Evolutionary conservation across 2,888 invertebrate genomes (phyloP), one percentile per base, ranked within the genome.

Genomic region (Smittia aterrima): DNA sequence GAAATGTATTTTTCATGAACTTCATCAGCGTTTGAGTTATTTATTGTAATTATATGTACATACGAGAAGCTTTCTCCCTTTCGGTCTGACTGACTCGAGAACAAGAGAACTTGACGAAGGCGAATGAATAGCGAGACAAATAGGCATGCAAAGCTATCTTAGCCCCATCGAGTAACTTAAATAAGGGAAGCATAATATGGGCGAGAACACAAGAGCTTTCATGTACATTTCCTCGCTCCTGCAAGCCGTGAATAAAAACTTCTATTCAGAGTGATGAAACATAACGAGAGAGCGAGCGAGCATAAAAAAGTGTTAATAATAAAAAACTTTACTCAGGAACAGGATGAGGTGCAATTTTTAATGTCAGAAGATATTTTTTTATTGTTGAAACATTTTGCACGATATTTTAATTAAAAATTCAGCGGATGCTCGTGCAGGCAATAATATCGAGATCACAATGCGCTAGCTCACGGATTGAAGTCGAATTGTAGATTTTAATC

Each of bases 11-110:
- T 64, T 27, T 64, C 64, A 64, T 64, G 64, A 64, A 64, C 64
- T 64, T 64, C 20, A 64, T 64, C 64, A 16, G 20, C 27, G 64
- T 58, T 47, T 64, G 64, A 64, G 64, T 64, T 64, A 25, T 64
- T 64, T 64, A 64, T 64, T 64, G 64, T 64, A 64, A 64, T 64
- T 64, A 64, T 64, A 64, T 64, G 64, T 64, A n/a, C 64, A 64
- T 64, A 64, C 9, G 47, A 32, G 32, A 9, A 47, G 32, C 32
- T 9, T 32, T 9, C 32, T 32, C 9, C 4, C 32, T 32, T 32
- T 32, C n/a, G n/a, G n/a, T n/a, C n/a, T n/a, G n/a, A n/a, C 32
- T 32, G 32, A 32, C 47, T 18, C 18, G 6, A 58, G n/a, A 4
- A 1, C n/a, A 58, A 58, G 58, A 6, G 18, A 58, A 11, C 22